Base-by-base conservation (phyloP, 1,140 invertebrate species). In the Telenomus remus region DNA sequence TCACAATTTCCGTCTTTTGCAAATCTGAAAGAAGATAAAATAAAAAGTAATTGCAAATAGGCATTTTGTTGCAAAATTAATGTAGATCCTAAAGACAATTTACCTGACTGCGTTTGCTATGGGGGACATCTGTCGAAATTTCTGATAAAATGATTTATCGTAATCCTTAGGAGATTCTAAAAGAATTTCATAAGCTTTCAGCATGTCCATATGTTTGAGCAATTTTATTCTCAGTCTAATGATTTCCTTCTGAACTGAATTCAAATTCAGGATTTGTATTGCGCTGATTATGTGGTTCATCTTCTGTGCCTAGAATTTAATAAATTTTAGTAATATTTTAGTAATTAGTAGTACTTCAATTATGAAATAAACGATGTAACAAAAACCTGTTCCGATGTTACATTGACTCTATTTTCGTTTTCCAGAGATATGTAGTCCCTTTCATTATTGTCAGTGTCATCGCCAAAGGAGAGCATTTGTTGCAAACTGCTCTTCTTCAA, bases 401-500 rank as follows among this genome's bases (percentile, higher is more conserved):
- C 33, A 74, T 64, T 80, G 4, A 66, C 76, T 71, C 82, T 64
- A 46, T 86, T 78, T 4, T 83, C 77, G 8, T 19, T 66, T 56
- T 84, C 80, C 15, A 80, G 49, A 8, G 64, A 54, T 27, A 77
- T 55, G 56, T 86, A 83, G 71, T 72, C 54, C 3, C 79, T 82
- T 4, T 82, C 84, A 76, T 87, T 60, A 50, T 89, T 79, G 47
- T 85, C 83, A 61, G 82, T 77, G 42, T 85, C 86, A 71, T 90
- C 88, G 82, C 89, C 89, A 43, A 91, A 11, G 91, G 82, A 68
- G 47, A 75, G 7, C 27, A 63, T 0, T 57, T 91, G 91, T 80
- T 92, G 90, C 11, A 93, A 85, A 79, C 92, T 91, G 50, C 94
- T 93, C 16, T 92, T 90, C 71, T 89, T 85, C 5, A 96, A 86